These are phyloP conservation scores for Campylomormyrus numenius DNA, from an alignment of 2,113 vertebrate species.

Conservation along the genomic window DNA sequence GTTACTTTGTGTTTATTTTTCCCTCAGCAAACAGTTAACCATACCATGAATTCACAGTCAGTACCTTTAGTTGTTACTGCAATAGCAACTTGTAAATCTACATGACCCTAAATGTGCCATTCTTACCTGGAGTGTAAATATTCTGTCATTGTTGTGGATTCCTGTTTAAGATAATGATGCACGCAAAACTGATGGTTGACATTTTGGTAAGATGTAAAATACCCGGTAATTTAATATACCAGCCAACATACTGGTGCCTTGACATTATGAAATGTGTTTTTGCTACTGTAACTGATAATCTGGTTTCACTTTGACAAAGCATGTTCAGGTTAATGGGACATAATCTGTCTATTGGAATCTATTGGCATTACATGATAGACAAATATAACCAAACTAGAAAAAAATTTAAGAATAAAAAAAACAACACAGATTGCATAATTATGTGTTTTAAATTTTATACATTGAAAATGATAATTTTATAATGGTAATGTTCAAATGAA, in stretches of 20 bases:
- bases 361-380: not conserved
- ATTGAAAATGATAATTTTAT: not conserved
- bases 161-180: conserved; percentile 4
- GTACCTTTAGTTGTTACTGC: not conserved
- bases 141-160: not conserved
- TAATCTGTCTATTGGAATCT: not conserved
- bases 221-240: conserved; percentile 13
- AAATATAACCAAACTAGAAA: not conserved
- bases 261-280: conserved; percentile 1
- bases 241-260: conserved; percentile 17
- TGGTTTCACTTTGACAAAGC: not conserved
- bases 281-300: conserved; percentile 9
- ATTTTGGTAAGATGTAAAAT: not conserved
- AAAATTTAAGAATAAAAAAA: not conserved
- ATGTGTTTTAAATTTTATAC: not conserved
- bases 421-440: not conserved
- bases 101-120: conserved; percentile 8
- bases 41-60: not conserved
- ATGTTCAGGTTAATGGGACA: not conserved
- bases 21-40: not conserved
- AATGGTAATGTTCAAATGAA: conserved; percentile 55
- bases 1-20: not conserved
- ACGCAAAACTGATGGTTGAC: not conserved
- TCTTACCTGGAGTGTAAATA: not conserved
- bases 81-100: not conserved